A percentile compares a stretch with the other conserved stretches of the same genome.
These are phyloP conservation scores for Grus americana DNA, from an alignment of 2,113 vertebrate genomes.

Conservation along the genomic window DNA sequence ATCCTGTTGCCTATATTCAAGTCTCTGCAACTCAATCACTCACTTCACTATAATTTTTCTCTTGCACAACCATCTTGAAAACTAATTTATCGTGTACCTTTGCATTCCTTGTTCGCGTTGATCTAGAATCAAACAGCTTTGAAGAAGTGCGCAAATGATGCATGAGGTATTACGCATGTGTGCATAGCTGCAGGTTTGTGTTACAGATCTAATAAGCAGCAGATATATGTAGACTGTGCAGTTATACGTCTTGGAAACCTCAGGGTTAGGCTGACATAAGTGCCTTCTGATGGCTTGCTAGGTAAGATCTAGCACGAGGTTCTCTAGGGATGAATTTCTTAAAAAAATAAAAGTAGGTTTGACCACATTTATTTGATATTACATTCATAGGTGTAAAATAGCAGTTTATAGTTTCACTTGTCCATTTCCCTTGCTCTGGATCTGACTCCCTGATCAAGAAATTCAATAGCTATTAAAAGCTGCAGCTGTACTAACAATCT, in stretches of 20 bases:
- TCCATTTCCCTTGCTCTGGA: constrained; percentile 55
- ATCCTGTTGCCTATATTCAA: neutral
- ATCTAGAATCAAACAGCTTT: neutral
- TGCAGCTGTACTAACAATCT: constrained; percentile 68
- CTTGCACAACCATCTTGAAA: neutral
- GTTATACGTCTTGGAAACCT: neutral
- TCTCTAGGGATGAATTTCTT: constrained; percentile 43
- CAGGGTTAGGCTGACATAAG: constrained; percentile 42
- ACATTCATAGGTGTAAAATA: constrained; percentile 67
- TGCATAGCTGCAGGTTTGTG: neutral
- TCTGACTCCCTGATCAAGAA: constrained; percentile 52
- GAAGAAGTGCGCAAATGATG: neutral
- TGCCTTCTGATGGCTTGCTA: constrained; percentile 54
- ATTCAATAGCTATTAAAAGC: constrained; percentile 64
- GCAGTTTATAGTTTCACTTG: constrained; percentile 67
- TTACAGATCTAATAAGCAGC: constrained; percentile 1
- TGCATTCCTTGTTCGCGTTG: neutral
- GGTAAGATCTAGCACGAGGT: neutral
- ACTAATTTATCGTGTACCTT: neutral
- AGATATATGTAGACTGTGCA: neutral
- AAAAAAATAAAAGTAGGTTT: constrained; percentile 14
- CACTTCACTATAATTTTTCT: neutral
- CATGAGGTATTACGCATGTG: neutral
- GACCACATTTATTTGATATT: constrained; percentile 60
- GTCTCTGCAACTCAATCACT: neutral